A percentile compares a stretch with the other conserved stretches of the same genome.
phyloP scores from a whole-genome alignment of 2,888 invertebrate genomes.

The Folsomia candida region DNA sequence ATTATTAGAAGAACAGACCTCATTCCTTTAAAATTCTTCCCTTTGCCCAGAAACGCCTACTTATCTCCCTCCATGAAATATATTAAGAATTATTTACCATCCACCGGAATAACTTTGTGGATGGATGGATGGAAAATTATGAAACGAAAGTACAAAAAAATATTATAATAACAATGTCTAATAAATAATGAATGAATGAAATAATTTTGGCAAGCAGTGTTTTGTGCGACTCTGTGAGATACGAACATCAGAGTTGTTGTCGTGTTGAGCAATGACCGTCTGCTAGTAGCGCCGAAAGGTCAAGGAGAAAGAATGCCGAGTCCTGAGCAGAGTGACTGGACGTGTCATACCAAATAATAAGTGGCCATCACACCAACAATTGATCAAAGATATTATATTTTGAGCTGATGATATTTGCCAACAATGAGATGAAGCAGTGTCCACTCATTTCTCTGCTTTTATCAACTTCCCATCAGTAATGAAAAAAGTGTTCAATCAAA shows the following conservation, averaged over 20 bases:
- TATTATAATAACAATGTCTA: too few relatives aligned
- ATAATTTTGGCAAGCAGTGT: too few relatives aligned
- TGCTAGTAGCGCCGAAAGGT: background rate
- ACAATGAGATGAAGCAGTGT: conserved; percentile 5
- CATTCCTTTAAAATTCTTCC: too few relatives aligned
- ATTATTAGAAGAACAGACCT: background rate
- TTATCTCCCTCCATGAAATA: too few relatives aligned
- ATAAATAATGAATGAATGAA: too few relatives aligned
- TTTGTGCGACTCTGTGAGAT: too few relatives aligned
- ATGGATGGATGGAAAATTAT: too few relatives aligned
- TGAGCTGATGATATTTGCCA: conserved; percentile 13
- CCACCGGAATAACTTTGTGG: too few relatives aligned
- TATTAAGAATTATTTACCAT: too few relatives aligned
- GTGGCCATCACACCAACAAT: background rate
- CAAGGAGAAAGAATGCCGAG: conserved; percentile 2
- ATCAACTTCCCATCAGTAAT: conserved; percentile 11
- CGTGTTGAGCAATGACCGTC: background rate
- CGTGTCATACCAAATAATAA: background rate
- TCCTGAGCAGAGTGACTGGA: background rate
- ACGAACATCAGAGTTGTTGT: too few relatives aligned
- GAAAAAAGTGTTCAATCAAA: conserved; percentile 16
- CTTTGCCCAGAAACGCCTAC: too few relatives aligned
- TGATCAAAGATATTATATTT: background rate
- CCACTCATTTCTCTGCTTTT: conserved; percentile 10
- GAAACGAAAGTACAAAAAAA: too few relatives aligned